Percentiles rank a stretch among this genome's conserved stretches.
These are phyloP conservation scores for Sceloporus undulatus DNA, from an alignment of 2,113 vertebrate genomes.

Conservation along the genomic window DNA sequence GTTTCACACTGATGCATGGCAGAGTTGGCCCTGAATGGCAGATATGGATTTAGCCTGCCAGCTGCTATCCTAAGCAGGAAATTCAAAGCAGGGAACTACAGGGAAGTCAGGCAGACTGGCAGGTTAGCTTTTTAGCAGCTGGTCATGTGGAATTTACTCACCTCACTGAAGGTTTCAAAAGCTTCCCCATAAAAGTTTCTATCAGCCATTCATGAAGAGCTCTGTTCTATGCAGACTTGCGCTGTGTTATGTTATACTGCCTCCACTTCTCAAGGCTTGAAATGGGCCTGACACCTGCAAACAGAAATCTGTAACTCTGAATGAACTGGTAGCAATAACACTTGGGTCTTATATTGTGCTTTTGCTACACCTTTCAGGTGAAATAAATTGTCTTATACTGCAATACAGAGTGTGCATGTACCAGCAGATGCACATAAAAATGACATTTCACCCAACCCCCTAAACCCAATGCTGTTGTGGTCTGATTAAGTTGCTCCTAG, in stretches of 20 bases:
- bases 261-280: neutral
- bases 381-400: neutral
- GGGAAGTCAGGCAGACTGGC: neutral
- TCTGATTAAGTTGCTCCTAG: slow-evolving; percentile 24
- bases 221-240: too few relatives aligned
- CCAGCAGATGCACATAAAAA: slow-evolving; percentile 16
- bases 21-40: neutral
- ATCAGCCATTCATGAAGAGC: neutral
- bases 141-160: too few relatives aligned
- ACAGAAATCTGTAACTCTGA: neutral
- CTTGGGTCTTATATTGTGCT: neutral
- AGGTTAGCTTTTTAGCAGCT: neutral
- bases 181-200: neutral
- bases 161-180: neutral
- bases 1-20: neutral
- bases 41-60: neutral
- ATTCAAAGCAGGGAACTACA: neutral
- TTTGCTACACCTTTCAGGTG: neutral
- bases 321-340: neutral
- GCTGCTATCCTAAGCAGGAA: neutral
- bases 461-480: slow-evolving; percentile 44
- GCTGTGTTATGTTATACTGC: too few relatives aligned
- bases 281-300: neutral
- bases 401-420: neutral
- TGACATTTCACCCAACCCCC: slow-evolving; percentile 21